These are phyloP conservation scores for Plestiodon gilberti DNA, from an alignment of 2,113 vertebrate species.

Conservation along the genomic window DNA sequence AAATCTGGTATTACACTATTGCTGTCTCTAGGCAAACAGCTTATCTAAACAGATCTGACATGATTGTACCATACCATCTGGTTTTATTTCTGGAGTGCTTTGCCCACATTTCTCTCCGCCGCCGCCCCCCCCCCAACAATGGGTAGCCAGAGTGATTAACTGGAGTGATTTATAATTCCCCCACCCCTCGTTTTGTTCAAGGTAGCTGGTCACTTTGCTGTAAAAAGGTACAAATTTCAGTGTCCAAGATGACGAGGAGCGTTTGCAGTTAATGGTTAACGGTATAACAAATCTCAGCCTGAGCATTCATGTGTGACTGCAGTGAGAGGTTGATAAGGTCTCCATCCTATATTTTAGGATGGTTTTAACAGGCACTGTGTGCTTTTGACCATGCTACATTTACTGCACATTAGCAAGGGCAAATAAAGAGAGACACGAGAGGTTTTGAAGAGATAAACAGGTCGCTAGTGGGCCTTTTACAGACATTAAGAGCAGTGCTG, in stretches of 20 bases:
- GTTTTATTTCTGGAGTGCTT: constrained; percentile 75
- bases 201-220: constrained; percentile 55
- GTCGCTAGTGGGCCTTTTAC: constrained; percentile 51
- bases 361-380: constrained; percentile 69
- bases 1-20: constrained; percentile 82
- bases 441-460: constrained; percentile 71
- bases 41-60: constrained; percentile 88
- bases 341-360: constrained; percentile 69
- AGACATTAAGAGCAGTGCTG: constrained; percentile 60
- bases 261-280: constrained; percentile 68
- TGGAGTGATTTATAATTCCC: constrained; percentile 73
- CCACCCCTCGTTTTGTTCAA: constrained; percentile 63
- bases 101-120: constrained; percentile 70
- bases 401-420: constrained; percentile 75
- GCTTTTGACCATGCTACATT: constrained; percentile 78
- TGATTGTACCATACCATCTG: constrained; percentile 80
- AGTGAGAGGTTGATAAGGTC: constrained; percentile 57
- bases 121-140: background rate
- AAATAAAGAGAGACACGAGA: constrained; percentile 76
- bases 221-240: constrained; percentile 62
- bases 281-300: constrained; percentile 60
- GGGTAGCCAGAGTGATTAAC: constrained; percentile 72
- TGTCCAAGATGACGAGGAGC: constrained; percentile 64
- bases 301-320: constrained; percentile 52
- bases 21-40: constrained; percentile 89